Conservation (phyloP, 2,797 vertebrate species). For the Sebastes elongatus region DNA sequence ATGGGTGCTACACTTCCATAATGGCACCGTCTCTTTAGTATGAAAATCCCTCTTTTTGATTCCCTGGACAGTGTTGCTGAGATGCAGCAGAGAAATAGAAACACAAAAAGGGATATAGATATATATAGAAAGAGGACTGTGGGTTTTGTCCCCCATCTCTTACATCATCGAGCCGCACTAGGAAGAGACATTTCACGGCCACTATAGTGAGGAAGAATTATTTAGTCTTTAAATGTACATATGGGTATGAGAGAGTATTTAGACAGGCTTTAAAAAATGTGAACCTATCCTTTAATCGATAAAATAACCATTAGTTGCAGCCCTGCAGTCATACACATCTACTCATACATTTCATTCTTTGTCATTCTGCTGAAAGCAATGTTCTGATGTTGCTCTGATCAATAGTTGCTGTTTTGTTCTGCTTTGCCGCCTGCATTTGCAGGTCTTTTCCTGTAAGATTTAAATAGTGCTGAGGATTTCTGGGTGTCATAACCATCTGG, state of each 20-base stretch:
- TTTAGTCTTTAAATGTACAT: not conserved
- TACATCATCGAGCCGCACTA: not conserved
- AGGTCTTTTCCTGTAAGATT: constrained; percentile 11
- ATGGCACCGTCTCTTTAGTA: not conserved
- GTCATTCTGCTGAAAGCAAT: constrained; percentile 18
- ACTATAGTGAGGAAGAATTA: too few species aligned
- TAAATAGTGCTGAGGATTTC: constrained; percentile 22
- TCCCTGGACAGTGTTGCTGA: constrained; percentile 2
- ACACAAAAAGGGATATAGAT: not conserved
- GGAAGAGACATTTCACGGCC: not conserved
- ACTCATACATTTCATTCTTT: not conserved
- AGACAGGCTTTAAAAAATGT: not conserved
- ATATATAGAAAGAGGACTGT: not conserved
- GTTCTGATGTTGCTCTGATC: constrained; percentile 23
- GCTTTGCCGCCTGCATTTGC: not conserved
- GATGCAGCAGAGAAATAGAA: not conserved
- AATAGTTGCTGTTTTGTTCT: constrained; percentile 14
- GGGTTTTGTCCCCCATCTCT: not conserved
- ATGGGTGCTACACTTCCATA: too few species aligned
- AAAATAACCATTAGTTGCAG: constrained; percentile 6
- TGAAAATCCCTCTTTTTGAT: not conserved
- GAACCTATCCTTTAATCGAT: not conserved
- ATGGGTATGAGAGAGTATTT: not conserved
- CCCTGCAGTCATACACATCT: constrained; percentile 3
- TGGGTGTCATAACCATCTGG: constrained; percentile 29